These are phyloP conservation scores for Cryptus viduatorius DNA, from an alignment of 2,888 invertebrate genomes.

Conservation along the genomic window DNA sequence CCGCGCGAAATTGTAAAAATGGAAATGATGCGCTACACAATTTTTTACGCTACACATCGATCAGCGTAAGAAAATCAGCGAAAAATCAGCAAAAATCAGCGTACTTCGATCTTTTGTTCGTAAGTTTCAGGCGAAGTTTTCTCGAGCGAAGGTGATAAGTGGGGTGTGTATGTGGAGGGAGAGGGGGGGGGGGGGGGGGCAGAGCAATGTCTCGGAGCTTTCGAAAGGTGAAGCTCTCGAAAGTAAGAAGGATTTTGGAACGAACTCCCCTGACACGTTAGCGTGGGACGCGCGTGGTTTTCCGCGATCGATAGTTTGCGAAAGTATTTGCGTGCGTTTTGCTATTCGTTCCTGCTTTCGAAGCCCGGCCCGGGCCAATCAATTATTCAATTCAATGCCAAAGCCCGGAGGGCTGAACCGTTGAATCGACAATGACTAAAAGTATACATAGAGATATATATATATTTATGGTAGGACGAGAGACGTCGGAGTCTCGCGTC, in stretches of 20 bases:
- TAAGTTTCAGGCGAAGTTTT: constrained; percentile 50
- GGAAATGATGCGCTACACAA: constrained; percentile 27
- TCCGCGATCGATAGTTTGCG: constrained; percentile 40
- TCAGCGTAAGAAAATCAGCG: background rate
- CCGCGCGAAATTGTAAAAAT: constrained; percentile 59
- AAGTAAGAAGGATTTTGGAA: constrained; percentile 51
- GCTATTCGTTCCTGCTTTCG: background rate
- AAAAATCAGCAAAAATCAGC: background rate
- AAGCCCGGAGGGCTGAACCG: constrained; percentile 4
- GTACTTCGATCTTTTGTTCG: constrained; percentile 54
- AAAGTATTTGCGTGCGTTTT: constrained; percentile 27
- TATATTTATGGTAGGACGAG: background rate
- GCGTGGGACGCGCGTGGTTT: background rate
- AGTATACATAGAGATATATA: background rate
- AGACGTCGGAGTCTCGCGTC: background rate
- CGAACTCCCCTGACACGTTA: constrained; percentile 23
- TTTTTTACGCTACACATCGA: constrained; percentile 45
- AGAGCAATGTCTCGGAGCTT: constrained; percentile 36
- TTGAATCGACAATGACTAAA: constrained; percentile 10
- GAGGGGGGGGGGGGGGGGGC: background rate
- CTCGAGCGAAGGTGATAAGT: constrained; percentile 10
- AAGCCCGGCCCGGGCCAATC: constrained; percentile 6
- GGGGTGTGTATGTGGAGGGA: background rate
- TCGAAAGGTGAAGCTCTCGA: constrained; percentile 17
- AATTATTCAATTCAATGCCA: constrained; percentile 44